Base-by-base conservation (phyloP, 2,113 vertebrate genomes). In the Forbesichthys agassizii region DNA sequence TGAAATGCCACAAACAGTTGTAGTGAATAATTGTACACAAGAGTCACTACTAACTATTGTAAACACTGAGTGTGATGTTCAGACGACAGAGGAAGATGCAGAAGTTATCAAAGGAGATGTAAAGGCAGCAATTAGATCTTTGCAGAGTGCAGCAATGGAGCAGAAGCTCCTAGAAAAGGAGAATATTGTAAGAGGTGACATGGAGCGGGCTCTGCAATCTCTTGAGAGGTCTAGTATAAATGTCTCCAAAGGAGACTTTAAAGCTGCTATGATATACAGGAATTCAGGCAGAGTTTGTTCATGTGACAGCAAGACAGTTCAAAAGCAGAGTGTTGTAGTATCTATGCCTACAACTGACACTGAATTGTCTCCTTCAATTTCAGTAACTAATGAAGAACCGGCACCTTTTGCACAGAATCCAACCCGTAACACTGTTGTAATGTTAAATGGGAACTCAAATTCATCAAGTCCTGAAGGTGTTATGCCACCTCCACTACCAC, bases 291-390 rank as follows among this genome's bases (percentile, higher is more conserved):
- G 87, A 84, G 82, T 87, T 80, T 90, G 91, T 91, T 86, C 93
- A 84, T 81, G 78, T 60, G 89, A 89, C 89, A 93, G 91, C 92
- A 93, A 90, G 87, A 81, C 83, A 83, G 0, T 89, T 85, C 89
- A 87, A 88, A 88, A 93, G 78, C 85, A 90, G 83, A 76, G 88
- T 82, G 88, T 93, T 89, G 82, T 91, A 84, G 88, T 92, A 88
- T 89, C 92, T 78, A 70, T 84, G 81, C 92, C 88, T 46, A 90
- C 87, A 79, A 90, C 90, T 95, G 93, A 93, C 81, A 93, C 94
- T 93, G 89, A 92, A 90, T 94, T 94, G 93, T 94, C 92, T 95
- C 92, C 94, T 94, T 89, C 95, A 96, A 95, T 93, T 97, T 94
- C 96, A 96, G 94, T 98, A 93, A 96, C 87, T 80, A 88, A 89